Percentiles rank a stretch among this genome's conserved stretches.
Evolutionary conservation across 2,113 vertebrate species (phyloP).

Genomic region (Trogon melanurus): DNA sequence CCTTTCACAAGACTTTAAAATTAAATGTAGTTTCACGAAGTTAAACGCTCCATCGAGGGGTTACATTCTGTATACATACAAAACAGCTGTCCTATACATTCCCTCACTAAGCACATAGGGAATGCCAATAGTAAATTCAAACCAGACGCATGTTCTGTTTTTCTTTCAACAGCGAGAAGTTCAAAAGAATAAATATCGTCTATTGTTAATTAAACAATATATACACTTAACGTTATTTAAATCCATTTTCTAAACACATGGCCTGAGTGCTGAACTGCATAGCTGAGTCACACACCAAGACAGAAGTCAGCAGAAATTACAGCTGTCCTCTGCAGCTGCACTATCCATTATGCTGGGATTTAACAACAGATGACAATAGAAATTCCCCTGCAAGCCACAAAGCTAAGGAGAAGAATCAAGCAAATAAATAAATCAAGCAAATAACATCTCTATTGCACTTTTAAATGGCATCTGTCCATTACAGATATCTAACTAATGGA

Average conservation of each 20-base stretch:
- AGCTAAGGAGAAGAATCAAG: neutral
- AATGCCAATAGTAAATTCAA: neutral
- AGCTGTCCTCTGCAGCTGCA: constrained; percentile 17
- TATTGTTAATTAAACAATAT: constrained; percentile 14
- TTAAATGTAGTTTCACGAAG: neutral
- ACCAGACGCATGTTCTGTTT: neutral
- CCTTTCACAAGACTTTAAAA: constrained; percentile 15
- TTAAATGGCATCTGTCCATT: neutral
- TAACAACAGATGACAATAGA: neutral
- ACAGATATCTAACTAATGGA: neutral
- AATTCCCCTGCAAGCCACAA: neutral
- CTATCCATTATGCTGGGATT: neutral
- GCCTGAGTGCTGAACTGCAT: neutral
- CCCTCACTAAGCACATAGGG: neutral
- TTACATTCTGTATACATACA: constrained; percentile 2
- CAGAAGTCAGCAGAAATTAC: constrained; percentile 42
- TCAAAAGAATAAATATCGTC: constrained; percentile 16
- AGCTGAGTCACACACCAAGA: neutral
- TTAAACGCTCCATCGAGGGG: neutral
- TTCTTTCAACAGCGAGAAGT: neutral
- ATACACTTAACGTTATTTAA: neutral
- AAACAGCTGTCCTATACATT: neutral
- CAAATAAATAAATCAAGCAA: neutral
- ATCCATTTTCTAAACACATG: constrained; percentile 2
- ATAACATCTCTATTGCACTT: neutral